Percentiles rank a stretch among this genome's conserved stretches.
phyloP scores from a whole-genome alignment of 2,113 vertebrate species.

The Callipepla squamata region DNA sequence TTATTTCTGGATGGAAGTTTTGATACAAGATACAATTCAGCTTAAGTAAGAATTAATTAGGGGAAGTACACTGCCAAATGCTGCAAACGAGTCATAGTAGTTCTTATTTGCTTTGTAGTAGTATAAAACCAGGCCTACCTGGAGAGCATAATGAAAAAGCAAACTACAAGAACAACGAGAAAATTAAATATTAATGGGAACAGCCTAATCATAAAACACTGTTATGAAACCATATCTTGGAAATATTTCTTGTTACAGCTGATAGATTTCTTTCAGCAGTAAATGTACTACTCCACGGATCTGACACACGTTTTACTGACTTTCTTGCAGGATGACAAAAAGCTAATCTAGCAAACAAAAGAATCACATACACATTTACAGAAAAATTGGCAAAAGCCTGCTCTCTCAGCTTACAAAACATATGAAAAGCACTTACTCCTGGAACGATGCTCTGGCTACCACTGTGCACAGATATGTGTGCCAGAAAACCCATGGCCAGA shows the following conservation, averaged over 20 bases:
- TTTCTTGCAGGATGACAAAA: background rate
- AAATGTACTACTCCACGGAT: background rate
- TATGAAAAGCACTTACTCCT: constrained; percentile 42
- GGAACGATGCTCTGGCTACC: constrained; percentile 55
- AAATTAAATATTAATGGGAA: background rate
- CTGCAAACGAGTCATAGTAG: background rate
- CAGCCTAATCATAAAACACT: background rate
- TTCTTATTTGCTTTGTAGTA: background rate
- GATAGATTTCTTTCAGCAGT: background rate
- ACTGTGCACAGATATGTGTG: background rate
- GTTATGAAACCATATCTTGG: background rate
- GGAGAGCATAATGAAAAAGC: background rate
- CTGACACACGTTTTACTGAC: background rate
- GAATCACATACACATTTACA: background rate
- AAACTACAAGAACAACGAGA: background rate
- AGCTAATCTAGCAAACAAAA: background rate
- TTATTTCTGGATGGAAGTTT: background rate
- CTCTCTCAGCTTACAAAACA: background rate
- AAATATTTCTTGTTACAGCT: background rate
- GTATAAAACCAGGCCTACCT: background rate
- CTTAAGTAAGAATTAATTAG: background rate
- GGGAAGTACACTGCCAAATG: background rate
- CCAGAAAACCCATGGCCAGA: constrained; percentile 49
- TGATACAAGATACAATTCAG: background rate
- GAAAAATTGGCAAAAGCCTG: constrained; percentile 10